phyloP scores from a whole-genome alignment of 2,797 vertebrate genomes.

The Dendrocincla fuliginosa region DNA sequence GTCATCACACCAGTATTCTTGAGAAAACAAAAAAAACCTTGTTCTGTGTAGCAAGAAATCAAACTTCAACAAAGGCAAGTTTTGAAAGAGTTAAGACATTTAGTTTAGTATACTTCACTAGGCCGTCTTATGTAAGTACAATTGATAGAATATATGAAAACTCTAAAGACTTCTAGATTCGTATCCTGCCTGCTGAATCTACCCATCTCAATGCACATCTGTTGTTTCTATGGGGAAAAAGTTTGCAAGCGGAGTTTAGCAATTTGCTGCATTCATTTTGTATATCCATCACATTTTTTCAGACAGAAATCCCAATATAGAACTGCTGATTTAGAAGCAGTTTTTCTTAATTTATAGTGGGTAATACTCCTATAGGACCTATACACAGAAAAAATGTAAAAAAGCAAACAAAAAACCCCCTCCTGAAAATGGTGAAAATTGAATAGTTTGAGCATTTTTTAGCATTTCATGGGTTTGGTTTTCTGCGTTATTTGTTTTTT shows the following conservation, averaged over 20 bases:
- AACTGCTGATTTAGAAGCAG: background rate
- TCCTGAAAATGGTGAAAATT: background rate
- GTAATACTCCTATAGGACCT: background rate
- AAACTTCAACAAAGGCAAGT: background rate
- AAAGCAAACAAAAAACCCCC: background rate
- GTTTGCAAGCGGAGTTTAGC: background rate
- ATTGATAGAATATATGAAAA: background rate
- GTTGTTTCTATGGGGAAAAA: background rate
- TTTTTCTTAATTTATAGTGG: background rate
- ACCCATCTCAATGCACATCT: background rate
- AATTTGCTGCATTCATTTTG: background rate
- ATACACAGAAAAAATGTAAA: background rate
- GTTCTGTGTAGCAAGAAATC: background rate
- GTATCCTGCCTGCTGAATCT: background rate
- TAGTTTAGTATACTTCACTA: background rate
- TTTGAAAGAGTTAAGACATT: background rate
- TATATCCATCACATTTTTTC: background rate
- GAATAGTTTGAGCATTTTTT: background rate
- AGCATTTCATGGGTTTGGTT: fast-evolving
- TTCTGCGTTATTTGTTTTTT: background rate
- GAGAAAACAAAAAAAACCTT: background rate
- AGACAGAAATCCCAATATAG: background rate
- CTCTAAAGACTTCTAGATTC: background rate
- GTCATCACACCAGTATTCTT: background rate
- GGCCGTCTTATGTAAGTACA: background rate